Evolutionary conservation across 2,797 vertebrate genomes (phyloP).

Genomic region (Chrysocyon brachyurus): DNA sequence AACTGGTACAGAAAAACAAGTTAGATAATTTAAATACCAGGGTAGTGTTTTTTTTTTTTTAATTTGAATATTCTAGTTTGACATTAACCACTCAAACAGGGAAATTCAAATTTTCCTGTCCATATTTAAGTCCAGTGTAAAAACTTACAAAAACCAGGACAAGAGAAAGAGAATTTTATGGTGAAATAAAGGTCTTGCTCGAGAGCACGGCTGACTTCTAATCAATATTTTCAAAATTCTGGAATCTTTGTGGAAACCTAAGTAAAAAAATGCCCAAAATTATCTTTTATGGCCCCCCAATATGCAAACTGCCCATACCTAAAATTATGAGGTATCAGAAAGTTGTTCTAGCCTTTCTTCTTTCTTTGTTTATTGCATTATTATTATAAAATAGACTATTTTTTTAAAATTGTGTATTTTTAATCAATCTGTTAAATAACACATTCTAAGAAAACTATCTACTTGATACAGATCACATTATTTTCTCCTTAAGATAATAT

Average conservation of each 20-base stretch:
- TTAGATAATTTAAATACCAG: neutral
- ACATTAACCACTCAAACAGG: conserved; percentile 28
- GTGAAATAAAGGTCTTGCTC: neutral
- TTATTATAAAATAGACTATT: neutral
- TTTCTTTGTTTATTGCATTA: neutral
- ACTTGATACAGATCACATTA: neutral
- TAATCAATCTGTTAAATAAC: neutral
- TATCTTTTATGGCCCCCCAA: neutral
- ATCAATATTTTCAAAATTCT: conserved; percentile 39
- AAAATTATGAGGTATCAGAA: conserved; percentile 43
- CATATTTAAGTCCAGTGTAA: neutral
- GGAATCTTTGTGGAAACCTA: neutral
- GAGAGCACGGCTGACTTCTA: neutral
- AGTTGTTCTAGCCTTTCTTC: neutral
- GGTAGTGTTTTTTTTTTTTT: neutral
- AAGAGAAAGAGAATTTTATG: neutral
- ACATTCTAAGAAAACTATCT: conserved; percentile 13
- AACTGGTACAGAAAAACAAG: neutral
- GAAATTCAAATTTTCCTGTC: neutral
- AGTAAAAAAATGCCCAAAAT: neutral
- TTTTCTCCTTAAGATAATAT: neutral
- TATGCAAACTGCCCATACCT: neutral
- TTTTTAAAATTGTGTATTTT: neutral
- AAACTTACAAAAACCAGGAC: conserved; percentile 17
- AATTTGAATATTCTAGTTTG: neutral